A percentile compares a stretch with the other conserved stretches of the same genome.
These are phyloP conservation scores for Zaprionus ghesquierei DNA, from an alignment of 1,140 invertebrate genomes.

Conservation along the genomic window DNA sequence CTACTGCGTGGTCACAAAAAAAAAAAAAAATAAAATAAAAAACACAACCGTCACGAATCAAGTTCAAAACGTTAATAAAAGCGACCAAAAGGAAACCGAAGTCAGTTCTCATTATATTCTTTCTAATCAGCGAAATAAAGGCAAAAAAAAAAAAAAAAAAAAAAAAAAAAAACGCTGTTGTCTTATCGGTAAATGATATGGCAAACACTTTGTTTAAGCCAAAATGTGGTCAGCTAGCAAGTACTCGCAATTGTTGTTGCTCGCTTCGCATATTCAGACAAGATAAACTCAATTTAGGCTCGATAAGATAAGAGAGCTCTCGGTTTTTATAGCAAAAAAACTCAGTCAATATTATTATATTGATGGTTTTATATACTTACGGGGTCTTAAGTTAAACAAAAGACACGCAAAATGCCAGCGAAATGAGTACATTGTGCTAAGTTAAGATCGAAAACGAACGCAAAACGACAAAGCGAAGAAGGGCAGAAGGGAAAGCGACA, in stretches of 20 bases:
- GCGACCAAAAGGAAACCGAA: conserved; percentile 17
- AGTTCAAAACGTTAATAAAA: conserved; percentile 44
- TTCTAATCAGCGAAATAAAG: conserved; percentile 58
- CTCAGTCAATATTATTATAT: conserved; percentile 31
- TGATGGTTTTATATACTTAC: conserved; percentile 26
- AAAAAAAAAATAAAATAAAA: not conserved
- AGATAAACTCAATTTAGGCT: conserved; percentile 55
- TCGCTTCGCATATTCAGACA: conserved; percentile 39
- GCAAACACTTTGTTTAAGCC: conserved; percentile 59
- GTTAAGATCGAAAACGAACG: not conserved
- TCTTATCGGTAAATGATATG: conserved; percentile 68
- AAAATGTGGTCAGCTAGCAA: conserved; percentile 62
- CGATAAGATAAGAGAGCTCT: conserved; percentile 55
- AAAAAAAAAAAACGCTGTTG: conserved; percentile 14
- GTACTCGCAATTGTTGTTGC: conserved; percentile 18
- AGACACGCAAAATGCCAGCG: not conserved
- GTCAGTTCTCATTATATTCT: conserved; percentile 22
- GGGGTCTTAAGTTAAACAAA: not conserved
- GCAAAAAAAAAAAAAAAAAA: too few species aligned
- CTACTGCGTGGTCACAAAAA: not conserved
- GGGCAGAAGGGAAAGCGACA: not conserved
- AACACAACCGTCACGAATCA: conserved; percentile 46
- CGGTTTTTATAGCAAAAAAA: conserved; percentile 10
- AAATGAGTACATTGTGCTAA: not conserved
- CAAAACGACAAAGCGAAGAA: not conserved